These are phyloP conservation scores for Dermatemys mawii DNA, from an alignment of 2,113 vertebrate species.

Conservation along the genomic window DNA sequence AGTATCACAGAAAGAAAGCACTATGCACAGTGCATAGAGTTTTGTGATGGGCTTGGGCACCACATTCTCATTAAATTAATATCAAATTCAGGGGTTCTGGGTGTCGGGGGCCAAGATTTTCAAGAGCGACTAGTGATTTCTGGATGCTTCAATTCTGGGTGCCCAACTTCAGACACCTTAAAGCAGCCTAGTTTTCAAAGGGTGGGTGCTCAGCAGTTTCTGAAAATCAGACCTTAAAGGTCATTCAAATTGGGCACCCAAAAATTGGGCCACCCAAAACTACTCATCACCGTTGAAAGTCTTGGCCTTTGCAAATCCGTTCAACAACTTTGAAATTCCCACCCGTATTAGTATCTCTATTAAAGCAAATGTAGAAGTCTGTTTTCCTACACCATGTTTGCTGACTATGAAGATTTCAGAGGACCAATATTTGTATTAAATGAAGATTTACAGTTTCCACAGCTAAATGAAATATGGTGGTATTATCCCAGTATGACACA, in stretches of 20 bases:
- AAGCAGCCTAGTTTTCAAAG: slow-evolving; percentile 43
- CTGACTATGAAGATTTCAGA: slow-evolving; percentile 69
- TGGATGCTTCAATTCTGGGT: slow-evolving; percentile 64
- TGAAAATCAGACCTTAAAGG: slow-evolving; percentile 39
- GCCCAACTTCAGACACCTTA: slow-evolving; percentile 65
- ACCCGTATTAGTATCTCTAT: slow-evolving; percentile 50
- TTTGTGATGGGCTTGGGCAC: slow-evolving; percentile 19
- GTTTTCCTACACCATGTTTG: slow-evolving; percentile 65
- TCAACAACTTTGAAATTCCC: slow-evolving; percentile 10
- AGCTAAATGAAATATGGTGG: slow-evolving; percentile 32
- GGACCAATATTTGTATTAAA: slow-evolving; percentile 78
- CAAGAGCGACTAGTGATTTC: slow-evolving; percentile 9
- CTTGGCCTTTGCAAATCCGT: slow-evolving; percentile 15
- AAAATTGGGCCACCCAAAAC: not conserved
- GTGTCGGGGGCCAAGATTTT: slow-evolving; percentile 1
- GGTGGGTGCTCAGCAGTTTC: slow-evolving; percentile 49
- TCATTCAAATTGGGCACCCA: slow-evolving; percentile 54
- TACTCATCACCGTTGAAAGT: not conserved
- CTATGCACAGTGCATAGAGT: slow-evolving; percentile 56
- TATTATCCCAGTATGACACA: slow-evolving; percentile 51
- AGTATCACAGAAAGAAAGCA: slow-evolving; percentile 48
- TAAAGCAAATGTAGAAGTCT: slow-evolving; percentile 53
- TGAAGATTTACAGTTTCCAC: slow-evolving; percentile 65
- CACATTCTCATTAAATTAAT: slow-evolving; percentile 17
- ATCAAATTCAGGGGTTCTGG: not conserved